Evolutionary conservation across 2,113 vertebrate genomes (phyloP), one percentile per base, ranked within the genome.

Genomic region (Orycteropus afer): DNA sequence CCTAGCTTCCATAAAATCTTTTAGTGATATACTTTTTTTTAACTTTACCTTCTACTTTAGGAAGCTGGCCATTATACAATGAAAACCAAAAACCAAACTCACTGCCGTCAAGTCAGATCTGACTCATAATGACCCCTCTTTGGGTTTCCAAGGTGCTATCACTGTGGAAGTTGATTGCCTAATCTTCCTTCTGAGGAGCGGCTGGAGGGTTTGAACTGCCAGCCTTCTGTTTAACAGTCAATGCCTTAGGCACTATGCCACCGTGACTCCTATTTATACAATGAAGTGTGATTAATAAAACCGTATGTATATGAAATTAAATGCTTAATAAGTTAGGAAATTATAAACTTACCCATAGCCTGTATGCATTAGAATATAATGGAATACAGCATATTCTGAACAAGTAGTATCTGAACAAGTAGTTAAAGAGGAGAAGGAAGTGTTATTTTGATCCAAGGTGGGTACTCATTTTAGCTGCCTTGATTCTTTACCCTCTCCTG

Each of bases 231-330:
- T n/a, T n/a, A n/a, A n/a, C n/a, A n/a, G n/a, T n/a, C n/a, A n/a
- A n/a, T n/a, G n/a, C n/a, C n/a, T n/a, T n/a, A n/a, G n/a, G n/a
- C n/a, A n/a, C n/a, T n/a, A n/a, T n/a, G n/a, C n/a, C n/a, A n/a
- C n/a, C n/a, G n/a, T n/a, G n/a, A n/a, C n/a, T n/a, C n/a, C n/a
- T n/a, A n/a, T n/a, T n/a, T n/a, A n/a, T n/a, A n/a, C n/a, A n/a
- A n/a, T 37, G 59, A 74, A 73, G 37, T 76, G 40, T 61, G 42
- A 47, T 65, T 90, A 95, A 93, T 85, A 53, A 91, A 94, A 65
- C 12, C n/a, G 20, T 57, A 2, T 76, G 2, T 32, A 34, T 53
- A 3, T 86, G 59, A 91, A 63, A 25, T 93, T 80, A 69, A 73
- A 55, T 76, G 3, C 37, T 53, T 7, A 74, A 51, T 77, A 59